Percentiles rank a stretch among this genome's conserved stretches.
phyloP scores from a whole-genome alignment of 2,113 vertebrate species.

The Conger conger region DNA sequence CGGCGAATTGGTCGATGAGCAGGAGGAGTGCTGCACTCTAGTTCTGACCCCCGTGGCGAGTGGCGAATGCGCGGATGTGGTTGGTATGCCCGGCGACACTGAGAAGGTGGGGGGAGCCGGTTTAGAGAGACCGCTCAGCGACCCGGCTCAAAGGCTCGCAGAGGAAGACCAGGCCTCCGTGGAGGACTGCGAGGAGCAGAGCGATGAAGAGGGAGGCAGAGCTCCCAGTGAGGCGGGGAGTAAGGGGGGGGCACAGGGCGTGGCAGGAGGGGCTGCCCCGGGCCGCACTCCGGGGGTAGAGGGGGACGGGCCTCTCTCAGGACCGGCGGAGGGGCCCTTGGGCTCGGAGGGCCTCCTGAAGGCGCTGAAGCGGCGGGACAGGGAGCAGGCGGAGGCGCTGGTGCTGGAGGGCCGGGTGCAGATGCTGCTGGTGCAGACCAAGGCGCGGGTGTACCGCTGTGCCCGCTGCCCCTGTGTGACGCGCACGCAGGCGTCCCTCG shows the following conservation, averaged over 20 bases:
- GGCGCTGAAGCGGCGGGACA: constrained; percentile 82
- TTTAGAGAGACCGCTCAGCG: background rate
- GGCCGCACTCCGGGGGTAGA: no score
- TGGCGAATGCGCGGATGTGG: constrained; percentile 36
- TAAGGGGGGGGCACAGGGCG: background rate
- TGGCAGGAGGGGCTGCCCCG: background rate
- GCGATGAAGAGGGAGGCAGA: constrained; percentile 31
- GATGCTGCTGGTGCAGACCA: constrained; percentile 83
- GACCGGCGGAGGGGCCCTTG: constrained; percentile 9
- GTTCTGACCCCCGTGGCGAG: constrained; percentile 59
- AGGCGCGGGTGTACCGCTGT: constrained; percentile 71
- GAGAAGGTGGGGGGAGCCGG: constrained; percentile 2
- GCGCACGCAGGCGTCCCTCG: constrained; percentile 72
- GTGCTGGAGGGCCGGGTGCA: constrained; percentile 89
- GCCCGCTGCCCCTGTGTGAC: constrained; percentile 80
- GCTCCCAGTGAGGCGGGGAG: background rate
- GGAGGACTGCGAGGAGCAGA: constrained; percentile 39
- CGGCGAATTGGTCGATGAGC: constrained; percentile 21
- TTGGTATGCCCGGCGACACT: constrained; percentile 15
- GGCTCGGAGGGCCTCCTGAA: constrained; percentile 69
- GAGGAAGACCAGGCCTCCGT: constrained; percentile 40
- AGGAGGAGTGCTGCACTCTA: constrained; percentile 59
- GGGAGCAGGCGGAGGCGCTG: constrained; percentile 82
- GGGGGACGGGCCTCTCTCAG: background rate
- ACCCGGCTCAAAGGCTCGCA: constrained; percentile 12